phyloP scores from a whole-genome alignment of 2,888 invertebrate genomes.

The Metopia argyrocephala region DNA sequence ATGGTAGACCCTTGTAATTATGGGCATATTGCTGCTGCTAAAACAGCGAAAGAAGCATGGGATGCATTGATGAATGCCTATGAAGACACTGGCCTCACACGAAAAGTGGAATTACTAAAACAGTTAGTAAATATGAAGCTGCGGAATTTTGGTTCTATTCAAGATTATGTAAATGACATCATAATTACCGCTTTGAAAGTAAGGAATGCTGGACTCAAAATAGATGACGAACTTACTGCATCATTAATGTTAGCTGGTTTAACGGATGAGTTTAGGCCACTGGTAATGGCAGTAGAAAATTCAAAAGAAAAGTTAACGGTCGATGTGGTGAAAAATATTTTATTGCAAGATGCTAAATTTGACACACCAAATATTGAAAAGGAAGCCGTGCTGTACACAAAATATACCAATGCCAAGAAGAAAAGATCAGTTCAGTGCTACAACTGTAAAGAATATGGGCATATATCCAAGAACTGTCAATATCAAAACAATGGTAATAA shows the following conservation, averaged over 20 bases:
- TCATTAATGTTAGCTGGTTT: too few species aligned
- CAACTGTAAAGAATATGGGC: conserved; percentile 9
- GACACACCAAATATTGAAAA: not conserved
- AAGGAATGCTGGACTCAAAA: too few species aligned
- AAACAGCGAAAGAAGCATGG: too few species aligned
- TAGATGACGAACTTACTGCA: too few species aligned
- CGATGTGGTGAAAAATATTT: not conserved
- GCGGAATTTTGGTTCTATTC: not conserved
- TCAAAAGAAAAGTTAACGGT: conserved; percentile 11
- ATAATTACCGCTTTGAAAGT: too few species aligned
- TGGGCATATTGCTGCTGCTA: not conserved
- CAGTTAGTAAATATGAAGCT: not conserved
- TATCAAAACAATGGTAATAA: not conserved
- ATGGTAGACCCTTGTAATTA: too few species aligned
- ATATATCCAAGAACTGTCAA: not conserved
- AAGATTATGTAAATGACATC: too few species aligned
- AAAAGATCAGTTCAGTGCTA: not conserved
- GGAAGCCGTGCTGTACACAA: not conserved
- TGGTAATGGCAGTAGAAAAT: too few species aligned
- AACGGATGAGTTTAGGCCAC: conserved; percentile 14
- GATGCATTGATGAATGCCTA: conserved; percentile 13
- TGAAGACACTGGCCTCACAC: conserved; percentile 22
- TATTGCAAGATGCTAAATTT: not conserved
- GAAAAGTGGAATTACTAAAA: conserved; percentile 5
- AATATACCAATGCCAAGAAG: not conserved